These are phyloP conservation scores for Acheta domesticus DNA, from an alignment of 2,888 invertebrate species.

Conservation along the genomic window DNA sequence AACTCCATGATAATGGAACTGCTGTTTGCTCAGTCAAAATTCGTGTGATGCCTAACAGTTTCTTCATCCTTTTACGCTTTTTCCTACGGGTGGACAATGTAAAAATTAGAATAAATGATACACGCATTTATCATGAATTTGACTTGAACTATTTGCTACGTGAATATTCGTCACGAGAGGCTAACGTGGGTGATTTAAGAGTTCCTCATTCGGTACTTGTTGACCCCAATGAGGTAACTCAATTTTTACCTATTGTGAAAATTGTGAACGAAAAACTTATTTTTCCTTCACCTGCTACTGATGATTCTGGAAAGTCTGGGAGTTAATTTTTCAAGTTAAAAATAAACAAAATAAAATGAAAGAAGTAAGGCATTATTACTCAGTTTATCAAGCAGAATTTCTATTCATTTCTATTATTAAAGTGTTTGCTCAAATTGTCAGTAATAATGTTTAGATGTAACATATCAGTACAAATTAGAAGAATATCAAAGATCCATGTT, in stretches of 20 bases:
- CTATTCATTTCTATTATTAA: no score
- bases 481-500: no score
- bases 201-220: constrained; percentile 60
- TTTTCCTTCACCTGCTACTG: constrained; percentile 36
- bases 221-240: constrained; percentile 65
- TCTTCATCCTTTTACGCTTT: constrained; percentile 84
- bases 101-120: constrained; percentile 81
- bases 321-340: no score
- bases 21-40: constrained; percentile 89
- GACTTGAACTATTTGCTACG: constrained; percentile 73
- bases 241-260: constrained; percentile 59
- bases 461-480: no score
- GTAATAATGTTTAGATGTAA: no score
- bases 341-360: no score
- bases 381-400: no score
- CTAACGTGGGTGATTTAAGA: constrained; percentile 64
- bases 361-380: no score
- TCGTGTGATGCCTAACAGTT: constrained; percentile 91
- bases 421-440: no score
- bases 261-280: constrained; percentile 50
- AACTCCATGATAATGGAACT: constrained; percentile 95
- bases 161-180: constrained; percentile 79
- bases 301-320: no score
- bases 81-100: constrained; percentile 95
- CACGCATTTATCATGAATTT: constrained; percentile 77